These are phyloP conservation scores for Enteromius fasciolatus DNA, from an alignment of 2,797 vertebrate species.

Conservation along the genomic window DNA sequence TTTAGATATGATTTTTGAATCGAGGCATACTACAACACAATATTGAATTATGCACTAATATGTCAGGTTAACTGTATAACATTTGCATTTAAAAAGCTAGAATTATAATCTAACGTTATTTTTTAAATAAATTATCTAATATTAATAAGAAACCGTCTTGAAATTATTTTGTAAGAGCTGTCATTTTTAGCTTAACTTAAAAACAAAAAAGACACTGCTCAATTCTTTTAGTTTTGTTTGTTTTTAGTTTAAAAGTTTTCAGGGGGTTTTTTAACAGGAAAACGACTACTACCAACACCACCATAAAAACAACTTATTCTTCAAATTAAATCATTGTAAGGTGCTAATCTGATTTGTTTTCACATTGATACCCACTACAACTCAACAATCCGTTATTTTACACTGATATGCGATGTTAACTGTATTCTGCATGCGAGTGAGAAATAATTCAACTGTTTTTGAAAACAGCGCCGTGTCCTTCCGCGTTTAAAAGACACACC, in stretches of 20 bases:
- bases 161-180: neutral
- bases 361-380: neutral
- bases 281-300: neutral
- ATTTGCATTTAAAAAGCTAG: neutral
- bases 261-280: neutral
- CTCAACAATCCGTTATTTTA: neutral
- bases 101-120: neutral
- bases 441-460: constrained; percentile 34
- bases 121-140: neutral
- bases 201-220: neutral
- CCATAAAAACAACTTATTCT: neutral
- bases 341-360: neutral
- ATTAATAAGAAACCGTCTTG: neutral
- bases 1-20: neutral
- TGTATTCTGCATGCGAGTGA: neutral
- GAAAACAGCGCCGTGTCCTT: constrained; percentile 66
- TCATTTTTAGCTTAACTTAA: neutral
- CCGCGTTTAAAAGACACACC: constrained; percentile 78
- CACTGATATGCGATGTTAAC: neutral
- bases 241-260: neutral
- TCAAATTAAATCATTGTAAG: neutral
- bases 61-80: neutral
- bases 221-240: no score
- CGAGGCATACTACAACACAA: neutral
- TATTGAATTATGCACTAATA: neutral